These are phyloP conservation scores for Pseudomyrmex cubaensis DNA, from an alignment of 1,140 invertebrate genomes.

Conservation along the genomic window DNA sequence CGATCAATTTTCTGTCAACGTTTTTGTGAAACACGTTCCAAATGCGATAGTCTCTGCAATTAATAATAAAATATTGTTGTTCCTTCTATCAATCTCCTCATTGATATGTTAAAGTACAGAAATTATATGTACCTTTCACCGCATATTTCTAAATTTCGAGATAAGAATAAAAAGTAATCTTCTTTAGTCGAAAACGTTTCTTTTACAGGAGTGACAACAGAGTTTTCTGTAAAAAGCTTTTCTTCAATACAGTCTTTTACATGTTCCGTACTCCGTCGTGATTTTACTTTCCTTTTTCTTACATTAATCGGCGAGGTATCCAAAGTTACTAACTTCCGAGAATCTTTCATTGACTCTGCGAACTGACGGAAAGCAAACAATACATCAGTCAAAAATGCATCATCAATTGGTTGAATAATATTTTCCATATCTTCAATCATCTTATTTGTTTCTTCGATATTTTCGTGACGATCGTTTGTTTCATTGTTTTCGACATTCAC, in stretches of 20 bases:
- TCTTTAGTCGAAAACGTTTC: slow-evolving; percentile 4
- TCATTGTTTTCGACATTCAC: not conserved
- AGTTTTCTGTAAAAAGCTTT: not conserved
- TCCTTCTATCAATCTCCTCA: not conserved
- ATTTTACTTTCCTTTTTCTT: not conserved
- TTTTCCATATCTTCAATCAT: not conserved
- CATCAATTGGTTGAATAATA: not conserved
- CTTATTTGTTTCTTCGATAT: not conserved
- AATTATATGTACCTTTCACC: slow-evolving; percentile 59
- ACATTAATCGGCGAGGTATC: not conserved
- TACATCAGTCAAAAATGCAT: too few species aligned
- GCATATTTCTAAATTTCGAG: slow-evolving; percentile 53
- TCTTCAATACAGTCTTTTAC: not conserved
- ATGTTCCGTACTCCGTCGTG: not conserved
- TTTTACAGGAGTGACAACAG: not conserved
- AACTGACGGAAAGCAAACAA: too few species aligned
- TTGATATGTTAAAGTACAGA: too few species aligned
- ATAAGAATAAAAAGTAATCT: slow-evolving; percentile 61
- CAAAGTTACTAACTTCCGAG: too few species aligned
- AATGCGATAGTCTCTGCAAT: slow-evolving; percentile 76
- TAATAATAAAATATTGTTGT: slow-evolving; percentile 10
- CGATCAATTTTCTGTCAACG: slow-evolving; percentile 64
- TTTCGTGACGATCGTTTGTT: not conserved
- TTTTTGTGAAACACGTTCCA: slow-evolving; percentile 70
- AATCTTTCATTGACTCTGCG: too few species aligned